These are phyloP conservation scores for Heterochromis multidens DNA, from an alignment of 2,113 vertebrate genomes.

Conservation along the genomic window DNA sequence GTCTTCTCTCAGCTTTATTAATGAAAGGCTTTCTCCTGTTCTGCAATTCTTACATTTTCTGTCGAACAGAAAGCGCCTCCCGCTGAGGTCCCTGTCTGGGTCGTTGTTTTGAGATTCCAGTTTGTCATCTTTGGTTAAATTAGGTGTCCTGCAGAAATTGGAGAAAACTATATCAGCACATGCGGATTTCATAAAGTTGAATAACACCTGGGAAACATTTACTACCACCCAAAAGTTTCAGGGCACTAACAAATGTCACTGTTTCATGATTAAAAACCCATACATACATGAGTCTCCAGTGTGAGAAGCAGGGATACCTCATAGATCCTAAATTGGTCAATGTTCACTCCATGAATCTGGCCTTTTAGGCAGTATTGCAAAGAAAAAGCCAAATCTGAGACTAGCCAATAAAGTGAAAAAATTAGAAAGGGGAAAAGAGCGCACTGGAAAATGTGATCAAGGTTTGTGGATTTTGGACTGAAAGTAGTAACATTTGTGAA, in stretches of 20 bases:
- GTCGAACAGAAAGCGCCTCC: conserved; percentile 59
- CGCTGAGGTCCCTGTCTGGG: conserved; percentile 18
- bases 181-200: neutral
- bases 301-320: neutral
- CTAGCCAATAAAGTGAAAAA: neutral
- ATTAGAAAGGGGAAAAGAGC: neutral
- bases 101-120: conserved; percentile 14
- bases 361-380: neutral
- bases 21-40: neutral
- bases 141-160: conserved; percentile 19
- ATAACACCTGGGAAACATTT: neutral
- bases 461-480: neutral
- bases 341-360: neutral
- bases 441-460: neutral
- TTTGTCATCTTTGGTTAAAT: conserved; percentile 36
- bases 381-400: neutral
- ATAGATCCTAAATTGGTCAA: neutral
- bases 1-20: neutral
- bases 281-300: neutral
- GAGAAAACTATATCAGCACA: neutral
- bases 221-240: neutral
- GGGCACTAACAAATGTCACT: neutral
- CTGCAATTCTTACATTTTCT: conserved; percentile 40
- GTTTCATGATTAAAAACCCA: too few relatives aligned
- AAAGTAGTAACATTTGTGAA: neutral